Percentiles rank a stretch among this genome's conserved stretches.
Conservation (phyloP, 2,113 vertebrate species). For the Rallus limicola region DNA sequence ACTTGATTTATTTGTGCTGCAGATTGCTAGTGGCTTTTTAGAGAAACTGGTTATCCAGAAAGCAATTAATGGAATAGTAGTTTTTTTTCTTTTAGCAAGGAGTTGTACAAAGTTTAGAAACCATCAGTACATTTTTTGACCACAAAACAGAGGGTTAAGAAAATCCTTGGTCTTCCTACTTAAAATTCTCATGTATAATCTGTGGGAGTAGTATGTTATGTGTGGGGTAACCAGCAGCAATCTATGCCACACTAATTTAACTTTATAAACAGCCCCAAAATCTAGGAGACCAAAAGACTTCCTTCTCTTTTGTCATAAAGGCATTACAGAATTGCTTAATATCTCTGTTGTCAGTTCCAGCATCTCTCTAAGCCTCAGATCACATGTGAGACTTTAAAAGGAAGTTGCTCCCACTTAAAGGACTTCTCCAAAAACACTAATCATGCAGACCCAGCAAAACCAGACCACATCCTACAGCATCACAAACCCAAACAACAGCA, state of each 20-base stretch:
- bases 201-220: rapidly evolving
- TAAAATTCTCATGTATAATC: neutral
- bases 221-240: neutral
- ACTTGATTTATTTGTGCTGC: neutral
- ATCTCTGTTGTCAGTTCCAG: neutral
- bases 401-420: neutral
- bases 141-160: neutral
- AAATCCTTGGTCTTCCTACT: neutral
- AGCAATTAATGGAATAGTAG: neutral
- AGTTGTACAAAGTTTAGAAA: neutral
- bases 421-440: neutral
- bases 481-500: neutral
- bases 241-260: neutral
- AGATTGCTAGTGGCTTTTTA: neutral
- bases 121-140: neutral
- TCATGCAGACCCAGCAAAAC: neutral
- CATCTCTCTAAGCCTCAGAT: neutral
- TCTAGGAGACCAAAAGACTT: neutral
- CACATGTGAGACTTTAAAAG: neutral
- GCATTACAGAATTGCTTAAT: neutral
- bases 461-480: neutral
- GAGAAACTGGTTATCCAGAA: neutral
- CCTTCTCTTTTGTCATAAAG: neutral
- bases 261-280: neutral
- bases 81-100: neutral